phyloP scores from a whole-genome alignment of 2,113 vertebrate genomes.

The pig (Sus scrofa) region T2T-Sscrofa CM000821.6:56809001-56809500 shows the following conservation, averaged over 20 bases:
- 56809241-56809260: neutral
- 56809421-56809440: neutral
- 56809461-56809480: neutral
- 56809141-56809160: neutral
- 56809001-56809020: neutral
- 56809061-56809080: neutral
- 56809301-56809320: neutral
- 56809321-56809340: neutral
- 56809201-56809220: neutral
- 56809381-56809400: neutral
- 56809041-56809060: neutral
- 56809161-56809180: neutral
- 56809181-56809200: neutral
- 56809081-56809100: neutral
- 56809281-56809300: neutral
- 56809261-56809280: neutral
- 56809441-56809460: neutral
- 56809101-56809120: neutral
- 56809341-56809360: neutral
- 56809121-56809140: neutral
- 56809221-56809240: neutral
- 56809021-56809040: neutral
- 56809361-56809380: neutral
- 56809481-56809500: constrained; percentile 3
- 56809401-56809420: neutral